phyloP scores from a whole-genome alignment of 2,888 invertebrate genomes.

The Epistrophe eligans region DNA sequence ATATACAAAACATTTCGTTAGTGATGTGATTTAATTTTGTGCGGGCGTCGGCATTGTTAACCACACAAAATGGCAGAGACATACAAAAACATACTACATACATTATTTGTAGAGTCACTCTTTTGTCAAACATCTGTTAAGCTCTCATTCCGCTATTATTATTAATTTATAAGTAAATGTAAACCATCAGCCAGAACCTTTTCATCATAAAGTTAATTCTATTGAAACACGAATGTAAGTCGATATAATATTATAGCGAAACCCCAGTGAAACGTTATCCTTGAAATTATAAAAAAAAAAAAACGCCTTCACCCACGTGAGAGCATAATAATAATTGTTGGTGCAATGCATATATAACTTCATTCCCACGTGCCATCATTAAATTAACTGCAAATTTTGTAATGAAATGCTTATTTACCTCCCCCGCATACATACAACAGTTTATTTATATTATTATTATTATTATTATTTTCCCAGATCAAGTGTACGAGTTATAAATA shows the following conservation, averaged over 20 bases:
- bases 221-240: neutral
- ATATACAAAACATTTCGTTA: too few relatives aligned
- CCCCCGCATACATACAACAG: neutral
- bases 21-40: too few relatives aligned
- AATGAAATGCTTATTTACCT: constrained; percentile 16
- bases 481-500: constrained; percentile 12
- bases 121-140: too few relatives aligned
- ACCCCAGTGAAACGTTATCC: neutral
- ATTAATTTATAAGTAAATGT: too few relatives aligned
- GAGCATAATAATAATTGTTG: neutral
- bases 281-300: neutral
- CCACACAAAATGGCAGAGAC: too few relatives aligned
- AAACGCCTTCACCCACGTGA: neutral
- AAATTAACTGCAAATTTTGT: constrained; percentile 16
- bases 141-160: too few relatives aligned
- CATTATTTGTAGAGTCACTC: too few relatives aligned
- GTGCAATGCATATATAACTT: neutral
- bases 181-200: too few relatives aligned
- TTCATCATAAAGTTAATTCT: neutral
- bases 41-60: too few relatives aligned
- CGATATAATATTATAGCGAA: neutral
- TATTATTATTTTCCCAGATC: constrained; percentile 13
- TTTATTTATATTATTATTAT: neutral
- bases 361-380: neutral
- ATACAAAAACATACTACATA: too few relatives aligned